phyloP scores from a whole-genome alignment of 2,797 vertebrate species.

The Alectoris magna region DNA sequence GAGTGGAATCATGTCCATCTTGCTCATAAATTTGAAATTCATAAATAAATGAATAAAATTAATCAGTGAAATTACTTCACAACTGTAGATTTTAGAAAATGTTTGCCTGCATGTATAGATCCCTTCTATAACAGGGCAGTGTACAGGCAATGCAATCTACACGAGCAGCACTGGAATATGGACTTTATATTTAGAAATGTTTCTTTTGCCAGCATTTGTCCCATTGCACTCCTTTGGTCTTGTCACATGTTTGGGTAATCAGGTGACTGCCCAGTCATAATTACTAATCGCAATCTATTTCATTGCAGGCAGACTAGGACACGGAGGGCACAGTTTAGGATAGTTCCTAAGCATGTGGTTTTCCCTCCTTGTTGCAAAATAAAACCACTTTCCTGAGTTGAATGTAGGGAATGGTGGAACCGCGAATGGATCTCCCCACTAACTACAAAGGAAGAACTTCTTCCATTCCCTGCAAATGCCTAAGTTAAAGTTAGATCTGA shows the following conservation, averaged over 20 bases:
- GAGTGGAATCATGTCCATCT: not conserved
- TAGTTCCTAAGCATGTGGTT: not conserved
- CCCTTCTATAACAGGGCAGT: not conserved
- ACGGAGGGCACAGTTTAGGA: not conserved
- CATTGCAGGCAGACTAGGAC: not conserved
- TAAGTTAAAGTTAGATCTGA: not conserved
- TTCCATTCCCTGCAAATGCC: not conserved
- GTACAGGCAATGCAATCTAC: not conserved
- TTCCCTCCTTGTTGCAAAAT: not conserved
- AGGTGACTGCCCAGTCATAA: not conserved
- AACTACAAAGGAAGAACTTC: not conserved
- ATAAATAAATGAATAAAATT: not conserved
- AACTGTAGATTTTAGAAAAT: not conserved
- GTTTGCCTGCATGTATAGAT: not conserved
- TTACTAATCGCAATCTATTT: not conserved
- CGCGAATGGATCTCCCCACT: not conserved
- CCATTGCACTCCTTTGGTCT: not conserved
- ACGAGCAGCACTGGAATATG: not conserved
- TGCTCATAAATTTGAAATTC: not conserved
- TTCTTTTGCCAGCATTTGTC: not conserved
- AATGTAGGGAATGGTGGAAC: not conserved
- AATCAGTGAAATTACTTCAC: fast-evolving
- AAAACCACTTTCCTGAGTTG: not conserved
- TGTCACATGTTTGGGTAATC: not conserved
- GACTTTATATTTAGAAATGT: not conserved